phyloP scores from a whole-genome alignment of 2,113 vertebrate species.

The Hippocampus guttulatus region DNA sequence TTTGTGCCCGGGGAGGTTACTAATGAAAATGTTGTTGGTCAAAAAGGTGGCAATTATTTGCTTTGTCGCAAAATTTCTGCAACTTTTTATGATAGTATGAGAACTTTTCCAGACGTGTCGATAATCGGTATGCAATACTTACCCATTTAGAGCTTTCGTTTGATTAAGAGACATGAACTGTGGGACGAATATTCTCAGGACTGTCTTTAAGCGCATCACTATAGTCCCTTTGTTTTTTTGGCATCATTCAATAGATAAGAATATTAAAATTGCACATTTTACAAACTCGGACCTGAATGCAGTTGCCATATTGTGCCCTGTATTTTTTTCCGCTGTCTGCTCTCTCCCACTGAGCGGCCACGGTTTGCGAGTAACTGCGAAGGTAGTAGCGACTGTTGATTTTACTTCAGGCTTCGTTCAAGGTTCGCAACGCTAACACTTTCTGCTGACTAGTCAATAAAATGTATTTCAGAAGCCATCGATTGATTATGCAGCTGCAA shows the following conservation, averaged over 20 bases:
- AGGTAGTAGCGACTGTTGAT: too few species aligned
- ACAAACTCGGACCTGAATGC: neutral
- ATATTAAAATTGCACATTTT: neutral
- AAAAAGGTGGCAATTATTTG: neutral
- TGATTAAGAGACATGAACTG: neutral
- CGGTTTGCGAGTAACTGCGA: too few species aligned
- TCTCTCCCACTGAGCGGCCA: too few species aligned
- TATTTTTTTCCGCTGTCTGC: neutral
- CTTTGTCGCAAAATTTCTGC: neutral
- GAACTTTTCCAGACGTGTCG: neutral
- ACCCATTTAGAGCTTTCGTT: neutral
- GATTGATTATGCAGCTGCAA: neutral
- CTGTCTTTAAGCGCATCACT: neutral
- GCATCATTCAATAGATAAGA: neutral
- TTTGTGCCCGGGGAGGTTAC: neutral
- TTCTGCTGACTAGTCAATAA: neutral
- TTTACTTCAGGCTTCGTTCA: too few species aligned
- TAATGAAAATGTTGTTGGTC: neutral
- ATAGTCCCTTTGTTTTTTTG: neutral
- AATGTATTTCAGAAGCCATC: neutral
- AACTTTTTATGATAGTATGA: neutral
- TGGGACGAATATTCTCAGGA: neutral
- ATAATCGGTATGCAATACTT: neutral
- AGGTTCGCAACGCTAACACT: neutral
- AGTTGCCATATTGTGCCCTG: neutral